Percentiles rank a stretch among this genome's conserved stretches.
phyloP scores from a whole-genome alignment of 2,888 invertebrate species.

The Andrena dorsata region DNA sequence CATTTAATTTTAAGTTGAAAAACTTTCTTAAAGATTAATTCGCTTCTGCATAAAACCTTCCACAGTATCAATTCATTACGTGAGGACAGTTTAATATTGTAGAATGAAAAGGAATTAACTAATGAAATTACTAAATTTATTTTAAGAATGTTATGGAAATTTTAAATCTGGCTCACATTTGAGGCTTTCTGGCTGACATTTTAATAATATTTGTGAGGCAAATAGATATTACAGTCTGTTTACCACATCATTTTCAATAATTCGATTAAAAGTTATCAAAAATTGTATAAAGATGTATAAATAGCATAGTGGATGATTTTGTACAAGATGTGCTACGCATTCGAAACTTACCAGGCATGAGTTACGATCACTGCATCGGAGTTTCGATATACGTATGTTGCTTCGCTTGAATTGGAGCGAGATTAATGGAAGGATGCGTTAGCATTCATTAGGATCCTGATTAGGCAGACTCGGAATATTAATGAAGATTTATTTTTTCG shows the following conservation, averaged over 20 bases:
- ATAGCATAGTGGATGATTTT: neutral
- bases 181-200: no score
- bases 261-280: no score
- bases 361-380: constrained; percentile 43
- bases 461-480: constrained; percentile 21
- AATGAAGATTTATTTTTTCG: constrained; percentile 54
- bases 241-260: no score
- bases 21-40: constrained; percentile 1
- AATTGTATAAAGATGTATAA: neutral
- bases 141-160: no score
- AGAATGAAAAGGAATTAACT: neutral
- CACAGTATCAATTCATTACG: neutral
- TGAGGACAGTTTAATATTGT: neutral
- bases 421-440: constrained; percentile 47
- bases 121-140: neutral
- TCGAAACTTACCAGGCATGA: constrained; percentile 37
- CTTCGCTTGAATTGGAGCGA: constrained; percentile 38
- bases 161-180: no score
- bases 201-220: no score
- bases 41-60: neutral
- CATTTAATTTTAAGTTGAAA: neutral
- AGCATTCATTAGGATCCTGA: constrained; percentile 38
- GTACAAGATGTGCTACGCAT: constrained; percentile 31
- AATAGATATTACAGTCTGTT: no score
- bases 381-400: constrained; percentile 18